Percentiles rank a stretch among this genome's conserved stretches.
These are phyloP conservation scores for Ophion costatus DNA, from an alignment of 2,888 invertebrate species.

Conservation along the genomic window DNA sequence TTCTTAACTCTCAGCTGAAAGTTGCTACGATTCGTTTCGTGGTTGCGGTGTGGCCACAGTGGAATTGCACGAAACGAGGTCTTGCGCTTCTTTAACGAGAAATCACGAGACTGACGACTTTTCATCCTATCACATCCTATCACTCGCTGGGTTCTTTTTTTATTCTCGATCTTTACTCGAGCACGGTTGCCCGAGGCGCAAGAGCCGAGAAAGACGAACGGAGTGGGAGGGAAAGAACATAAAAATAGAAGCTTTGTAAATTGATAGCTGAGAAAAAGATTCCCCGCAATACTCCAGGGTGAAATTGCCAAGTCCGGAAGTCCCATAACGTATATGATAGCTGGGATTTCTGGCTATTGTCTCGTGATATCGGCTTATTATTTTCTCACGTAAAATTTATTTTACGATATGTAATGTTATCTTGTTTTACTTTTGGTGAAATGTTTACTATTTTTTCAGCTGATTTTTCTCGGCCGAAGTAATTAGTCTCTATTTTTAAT, in stretches of 20 bases:
- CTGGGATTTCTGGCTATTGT: conserved; percentile 45
- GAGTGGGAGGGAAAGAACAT: not conserved
- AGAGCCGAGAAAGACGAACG: conserved; percentile 1
- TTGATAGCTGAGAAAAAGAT: conserved; percentile 35
- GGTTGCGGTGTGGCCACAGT: conserved; percentile 37
- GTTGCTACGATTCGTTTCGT: conserved; percentile 51
- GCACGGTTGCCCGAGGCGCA: not conserved
- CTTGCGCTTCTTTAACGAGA: conserved; percentile 74
- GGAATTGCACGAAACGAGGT: conserved; percentile 70
- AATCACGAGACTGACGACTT: conserved; percentile 69
- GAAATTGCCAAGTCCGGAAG: conserved; percentile 55
- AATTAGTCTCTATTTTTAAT: not conserved
- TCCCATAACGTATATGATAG: conserved; percentile 40
- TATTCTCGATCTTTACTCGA: not conserved
- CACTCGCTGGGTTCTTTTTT: not conserved
- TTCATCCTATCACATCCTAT: conserved; percentile 24
- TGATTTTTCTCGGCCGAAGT: not conserved
- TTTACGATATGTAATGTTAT: conserved; percentile 23
- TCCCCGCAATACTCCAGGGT: conserved; percentile 48
- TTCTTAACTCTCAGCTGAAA: conserved; percentile 31
- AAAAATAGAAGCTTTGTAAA: conserved; percentile 55
- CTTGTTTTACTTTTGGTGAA: not conserved
- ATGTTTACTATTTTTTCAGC: not conserved
- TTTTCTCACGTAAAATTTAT: conserved; percentile 66
- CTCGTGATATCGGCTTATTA: conserved; percentile 66